phyloP scores from a whole-genome alignment of 2,113 vertebrate genomes.

The Sciurus niger region DNA sequence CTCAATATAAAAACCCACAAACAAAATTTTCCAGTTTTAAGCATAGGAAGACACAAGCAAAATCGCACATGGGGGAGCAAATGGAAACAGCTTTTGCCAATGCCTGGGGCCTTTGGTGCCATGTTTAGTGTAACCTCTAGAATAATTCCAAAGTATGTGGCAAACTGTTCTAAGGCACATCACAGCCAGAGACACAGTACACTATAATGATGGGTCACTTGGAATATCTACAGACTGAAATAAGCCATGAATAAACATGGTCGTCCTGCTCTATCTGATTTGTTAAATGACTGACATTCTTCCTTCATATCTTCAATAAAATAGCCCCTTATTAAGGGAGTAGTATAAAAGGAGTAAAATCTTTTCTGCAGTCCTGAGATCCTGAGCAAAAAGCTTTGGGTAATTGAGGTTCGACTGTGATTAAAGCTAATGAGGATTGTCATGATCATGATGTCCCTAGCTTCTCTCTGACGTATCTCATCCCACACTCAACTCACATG shows the following conservation, averaged over 20 bases:
- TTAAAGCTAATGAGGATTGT: neutral
- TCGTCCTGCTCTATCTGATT: neutral
- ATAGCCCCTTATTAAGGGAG: neutral
- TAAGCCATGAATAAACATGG: neutral
- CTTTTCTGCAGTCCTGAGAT: neutral
- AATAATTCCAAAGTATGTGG: constrained; percentile 31
- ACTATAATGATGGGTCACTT: neutral
- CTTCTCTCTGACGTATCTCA: neutral
- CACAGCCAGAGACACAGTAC: neutral
- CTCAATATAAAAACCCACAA: constrained; percentile 33
- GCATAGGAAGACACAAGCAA: constrained; percentile 42
- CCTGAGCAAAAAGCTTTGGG: neutral
- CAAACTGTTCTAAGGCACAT: neutral
- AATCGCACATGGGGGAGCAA: constrained; percentile 60
- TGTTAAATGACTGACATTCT: neutral
- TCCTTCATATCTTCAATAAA: neutral
- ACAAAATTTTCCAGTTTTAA: constrained; percentile 60
- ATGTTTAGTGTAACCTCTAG: neutral
- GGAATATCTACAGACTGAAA: neutral
- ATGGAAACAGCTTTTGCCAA: constrained; percentile 63
- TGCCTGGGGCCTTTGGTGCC: neutral
- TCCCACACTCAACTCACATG: neutral
- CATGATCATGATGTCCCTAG: neutral
- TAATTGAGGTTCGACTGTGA: neutral
- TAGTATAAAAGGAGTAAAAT: neutral